Percentiles rank a stretch among this genome's conserved stretches.
These are phyloP conservation scores for Oreochromis niloticus DNA, from an alignment of 2,113 vertebrate species.

Conservation along the genomic window DNA sequence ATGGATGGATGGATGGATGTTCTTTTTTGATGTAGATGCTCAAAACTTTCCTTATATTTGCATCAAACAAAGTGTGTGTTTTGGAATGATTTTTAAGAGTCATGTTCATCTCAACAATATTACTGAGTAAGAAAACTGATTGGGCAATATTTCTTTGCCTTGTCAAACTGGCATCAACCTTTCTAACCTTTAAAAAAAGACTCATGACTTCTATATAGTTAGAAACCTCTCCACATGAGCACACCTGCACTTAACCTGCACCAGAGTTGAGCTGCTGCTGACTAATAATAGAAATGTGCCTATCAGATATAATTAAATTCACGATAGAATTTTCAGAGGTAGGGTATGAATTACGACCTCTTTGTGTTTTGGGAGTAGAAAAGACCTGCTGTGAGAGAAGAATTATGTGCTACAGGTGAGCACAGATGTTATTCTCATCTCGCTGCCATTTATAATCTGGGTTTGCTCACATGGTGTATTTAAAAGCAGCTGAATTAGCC, in stretches of 20 bases:
- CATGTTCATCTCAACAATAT: no score
- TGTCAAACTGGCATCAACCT: no score
- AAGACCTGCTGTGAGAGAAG: background rate
- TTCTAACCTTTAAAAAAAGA: no score
- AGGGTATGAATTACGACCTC: accelerated
- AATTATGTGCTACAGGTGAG: background rate
- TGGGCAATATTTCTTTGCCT: no score
- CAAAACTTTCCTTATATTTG: background rate
- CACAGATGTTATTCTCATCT: background rate
- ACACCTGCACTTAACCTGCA: background rate
- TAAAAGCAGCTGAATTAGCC: background rate
- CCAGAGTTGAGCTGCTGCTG: background rate
- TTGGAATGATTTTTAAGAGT: no score
- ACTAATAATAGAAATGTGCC: background rate
- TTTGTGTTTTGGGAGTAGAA: background rate
- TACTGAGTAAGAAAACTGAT: no score
- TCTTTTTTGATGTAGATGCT: background rate
- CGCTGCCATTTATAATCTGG: background rate
- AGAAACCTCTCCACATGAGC: background rate
- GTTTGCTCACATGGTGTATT: background rate
- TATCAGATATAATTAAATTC: background rate
- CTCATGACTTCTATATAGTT: no score
- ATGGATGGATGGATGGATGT: no score
- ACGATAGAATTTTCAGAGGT: background rate
- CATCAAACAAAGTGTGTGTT: background rate